Evolutionary conservation across 2,113 vertebrate species (phyloP), one percentile per base, ranked within the genome.

Genomic region (Hippocampus mohnikei): DNA sequence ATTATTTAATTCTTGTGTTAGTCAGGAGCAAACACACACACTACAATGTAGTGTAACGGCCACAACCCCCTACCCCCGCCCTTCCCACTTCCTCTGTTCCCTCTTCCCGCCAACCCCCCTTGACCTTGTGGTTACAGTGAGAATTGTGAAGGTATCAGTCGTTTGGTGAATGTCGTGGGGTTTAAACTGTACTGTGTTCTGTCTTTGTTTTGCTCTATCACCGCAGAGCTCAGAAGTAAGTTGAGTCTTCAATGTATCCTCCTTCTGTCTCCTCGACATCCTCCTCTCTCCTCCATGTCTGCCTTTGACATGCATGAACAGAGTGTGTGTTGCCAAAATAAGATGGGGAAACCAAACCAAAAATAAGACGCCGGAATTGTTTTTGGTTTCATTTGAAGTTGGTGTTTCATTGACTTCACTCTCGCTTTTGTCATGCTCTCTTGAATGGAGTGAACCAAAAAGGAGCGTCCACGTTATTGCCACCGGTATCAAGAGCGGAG

Each of bases 161-260:
- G 88, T 91, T 87, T 87, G 67, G 87, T 90, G 88, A 87, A 88
- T 91, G 90, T 91, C 74, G 84, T 92, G 88, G 76, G 86, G 85
- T 91, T 93, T 92, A 94, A 93, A 90, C 88, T 91, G 83, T 92
- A 87, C 86, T 94, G 91, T 95, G 92, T 92, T 95, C 91, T 95
- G 92, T 94, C 90, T 92, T 91, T 93, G 93, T 94, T 94, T 87
- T 83, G 87, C 93, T 87, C 89, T 89, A 77, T 92, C 93, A 92
- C 90, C 79, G 90, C 94, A 96, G 95, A 93, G 94, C 94, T 92
- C 95, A 96, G 92, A 95, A 95, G 95, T 95, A 95, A 97, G 94
- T 95, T 82, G 82, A 88, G 85, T 90, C 90, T 92, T 91, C 85
- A 88, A 87, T 92, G 89, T 92, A 78, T 89, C 86, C 86, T 88